A percentile compares a stretch with the other conserved stretches of the same genome.
Conservation (phyloP, 2,797 vertebrate species). For the Chaetodon trifasciatus region DNA sequence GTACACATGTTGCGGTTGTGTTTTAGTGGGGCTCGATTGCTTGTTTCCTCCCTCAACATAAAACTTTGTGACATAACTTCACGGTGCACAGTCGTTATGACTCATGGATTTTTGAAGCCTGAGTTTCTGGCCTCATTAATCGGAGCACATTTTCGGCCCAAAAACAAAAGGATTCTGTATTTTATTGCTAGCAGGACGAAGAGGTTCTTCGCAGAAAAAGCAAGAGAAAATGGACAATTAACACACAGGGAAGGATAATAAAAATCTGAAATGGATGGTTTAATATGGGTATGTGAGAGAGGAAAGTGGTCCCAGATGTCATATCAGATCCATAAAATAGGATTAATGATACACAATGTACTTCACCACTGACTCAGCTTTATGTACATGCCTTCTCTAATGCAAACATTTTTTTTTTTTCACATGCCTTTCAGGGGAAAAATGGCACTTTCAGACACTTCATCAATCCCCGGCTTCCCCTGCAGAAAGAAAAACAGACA, state of each 20-base stretch:
- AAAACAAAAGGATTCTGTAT: slow-evolving; percentile 38
- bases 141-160: slow-evolving; percentile 35
- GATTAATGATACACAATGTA: slow-evolving; percentile 55
- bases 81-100: slow-evolving; percentile 53
- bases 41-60: slow-evolving; percentile 62
- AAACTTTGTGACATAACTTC: slow-evolving; percentile 48
- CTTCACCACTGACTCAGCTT: slow-evolving; percentile 48
- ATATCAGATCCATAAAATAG: slow-evolving; percentile 48
- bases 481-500: not conserved
- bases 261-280: slow-evolving; percentile 45
- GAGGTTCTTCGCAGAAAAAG: slow-evolving; percentile 38
- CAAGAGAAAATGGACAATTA: slow-evolving; percentile 39
- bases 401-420: slow-evolving; percentile 5
- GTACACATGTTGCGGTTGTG: slow-evolving; percentile 37
- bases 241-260: slow-evolving; percentile 51
- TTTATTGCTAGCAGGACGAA: slow-evolving; percentile 41
- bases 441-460: slow-evolving; percentile 16
- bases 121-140: slow-evolving; percentile 69
- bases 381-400: slow-evolving; percentile 41
- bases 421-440: not conserved
- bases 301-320: slow-evolving; percentile 50
- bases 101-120: slow-evolving; percentile 62
- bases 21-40: slow-evolving; percentile 42
- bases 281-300: slow-evolving; percentile 35
- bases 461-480: not conserved